Percentiles rank a stretch among this genome's conserved stretches.
Conservation (phyloP, 1,140 invertebrate species). For the Heterodera schachtii region DNA sequence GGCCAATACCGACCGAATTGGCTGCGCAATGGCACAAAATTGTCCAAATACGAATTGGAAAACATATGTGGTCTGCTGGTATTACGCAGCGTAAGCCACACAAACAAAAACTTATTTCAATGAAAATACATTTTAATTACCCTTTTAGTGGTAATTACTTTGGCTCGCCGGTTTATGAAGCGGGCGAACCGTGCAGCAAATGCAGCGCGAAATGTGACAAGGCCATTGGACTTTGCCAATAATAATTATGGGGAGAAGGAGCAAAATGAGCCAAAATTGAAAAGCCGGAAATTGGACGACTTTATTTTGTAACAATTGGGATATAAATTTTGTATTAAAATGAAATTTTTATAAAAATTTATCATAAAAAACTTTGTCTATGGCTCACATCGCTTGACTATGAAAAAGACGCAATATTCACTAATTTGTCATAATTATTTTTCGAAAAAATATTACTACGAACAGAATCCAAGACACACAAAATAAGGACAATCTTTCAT, state of each 20-base stretch:
- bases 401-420: too few relatives aligned
- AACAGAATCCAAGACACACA: too few relatives aligned
- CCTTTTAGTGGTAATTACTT: neutral
- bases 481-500: too few relatives aligned
- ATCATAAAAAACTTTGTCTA: too few relatives aligned
- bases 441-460: too few relatives aligned
- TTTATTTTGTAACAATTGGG: too few relatives aligned
- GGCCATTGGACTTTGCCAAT: neutral
- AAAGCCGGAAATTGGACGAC: too few relatives aligned
- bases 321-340: too few relatives aligned
- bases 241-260: neutral
- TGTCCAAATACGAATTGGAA: slow-evolving; percentile 19
- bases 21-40: slow-evolving; percentile 4
- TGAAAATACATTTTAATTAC: neutral
- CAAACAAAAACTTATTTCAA: neutral
- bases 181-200: neutral
- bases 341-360: too few relatives aligned
- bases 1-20: neutral
- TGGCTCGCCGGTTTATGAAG: neutral
- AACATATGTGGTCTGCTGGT: slow-evolving; percentile 18
- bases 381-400: too few relatives aligned
- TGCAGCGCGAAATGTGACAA: neutral
- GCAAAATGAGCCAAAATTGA: too few relatives aligned
- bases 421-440: too few relatives aligned
- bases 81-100: neutral